Conservation (phyloP, 2,113 vertebrate genomes). For the Leucoraja erinaceus region DNA sequence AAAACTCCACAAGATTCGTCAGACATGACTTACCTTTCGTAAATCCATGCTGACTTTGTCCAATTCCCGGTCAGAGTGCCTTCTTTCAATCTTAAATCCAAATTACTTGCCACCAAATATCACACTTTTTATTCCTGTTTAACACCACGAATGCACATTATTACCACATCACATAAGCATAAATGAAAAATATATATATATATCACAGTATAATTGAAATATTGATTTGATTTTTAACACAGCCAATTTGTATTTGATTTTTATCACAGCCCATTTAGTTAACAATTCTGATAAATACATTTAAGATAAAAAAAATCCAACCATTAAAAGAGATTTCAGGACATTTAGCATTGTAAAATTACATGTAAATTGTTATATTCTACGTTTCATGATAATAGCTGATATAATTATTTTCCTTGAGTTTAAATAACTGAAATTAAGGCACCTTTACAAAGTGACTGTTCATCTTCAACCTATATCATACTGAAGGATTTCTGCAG, state of each 20-base stretch:
- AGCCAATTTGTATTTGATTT: neutral
- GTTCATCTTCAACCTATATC: neutral
- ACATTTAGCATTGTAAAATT: slow-evolving; percentile 9
- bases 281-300: slow-evolving; percentile 25
- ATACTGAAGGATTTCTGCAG: slow-evolving; percentile 22
- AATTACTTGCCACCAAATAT: neutral
- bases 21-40: too few relatives aligned
- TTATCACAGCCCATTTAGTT: neutral
- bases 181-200: slow-evolving; percentile 9
- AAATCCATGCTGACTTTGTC: too few relatives aligned
- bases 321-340: slow-evolving; percentile 29
- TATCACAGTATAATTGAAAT: neutral
- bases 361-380: slow-evolving; percentile 22
- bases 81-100: neutral
- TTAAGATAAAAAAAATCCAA: neutral
- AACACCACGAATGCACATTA: neutral
- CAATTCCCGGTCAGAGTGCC: neutral
- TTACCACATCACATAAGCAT: slow-evolving; percentile 25
- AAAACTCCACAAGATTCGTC: too few relatives aligned
- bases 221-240: slow-evolving; percentile 10
- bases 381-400: slow-evolving; percentile 6
- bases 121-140: neutral
- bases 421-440: slow-evolving; percentile 27
- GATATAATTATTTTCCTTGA: slow-evolving; percentile 20
- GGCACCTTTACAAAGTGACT: neutral